Conservation (phyloP, 2,797 vertebrate genomes). For the Chloroceryle amazona region DNA sequence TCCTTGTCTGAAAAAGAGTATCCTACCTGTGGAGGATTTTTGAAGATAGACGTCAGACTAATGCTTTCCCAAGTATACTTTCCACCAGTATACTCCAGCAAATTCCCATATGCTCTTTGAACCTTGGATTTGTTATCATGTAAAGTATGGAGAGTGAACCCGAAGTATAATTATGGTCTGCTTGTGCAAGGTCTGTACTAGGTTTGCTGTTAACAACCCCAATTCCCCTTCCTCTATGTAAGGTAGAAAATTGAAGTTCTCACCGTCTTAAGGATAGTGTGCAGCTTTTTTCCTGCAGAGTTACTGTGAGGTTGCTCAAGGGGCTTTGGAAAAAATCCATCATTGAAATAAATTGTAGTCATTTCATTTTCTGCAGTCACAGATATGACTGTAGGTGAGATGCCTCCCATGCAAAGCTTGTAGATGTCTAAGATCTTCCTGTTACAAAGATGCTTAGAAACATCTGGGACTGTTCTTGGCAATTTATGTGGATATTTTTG, state of each 20-base stretch:
- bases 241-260: slow-evolving; percentile 5
- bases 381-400: neutral
- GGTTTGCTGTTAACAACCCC: neutral
- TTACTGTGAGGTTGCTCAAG: rapidly evolving
- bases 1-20: neutral
- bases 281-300: neutral
- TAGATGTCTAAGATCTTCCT: neutral
- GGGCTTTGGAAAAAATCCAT: neutral
- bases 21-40: neutral
- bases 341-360: neutral
- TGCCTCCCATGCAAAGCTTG: neutral
- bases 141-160: neutral
- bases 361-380: neutral
- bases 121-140: neutral
- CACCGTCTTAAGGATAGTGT: neutral
- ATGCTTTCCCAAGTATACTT: neutral
- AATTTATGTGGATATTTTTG: neutral
- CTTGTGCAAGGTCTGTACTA: neutral
- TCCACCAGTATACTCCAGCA: neutral
- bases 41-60: neutral
- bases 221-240: neutral
- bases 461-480: neutral
- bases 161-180: neutral
- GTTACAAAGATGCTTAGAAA: neutral
- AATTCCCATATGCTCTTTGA: neutral